These are phyloP conservation scores for Alectoris magna DNA, from an alignment of 2,797 vertebrate species.

Conservation along the genomic window DNA sequence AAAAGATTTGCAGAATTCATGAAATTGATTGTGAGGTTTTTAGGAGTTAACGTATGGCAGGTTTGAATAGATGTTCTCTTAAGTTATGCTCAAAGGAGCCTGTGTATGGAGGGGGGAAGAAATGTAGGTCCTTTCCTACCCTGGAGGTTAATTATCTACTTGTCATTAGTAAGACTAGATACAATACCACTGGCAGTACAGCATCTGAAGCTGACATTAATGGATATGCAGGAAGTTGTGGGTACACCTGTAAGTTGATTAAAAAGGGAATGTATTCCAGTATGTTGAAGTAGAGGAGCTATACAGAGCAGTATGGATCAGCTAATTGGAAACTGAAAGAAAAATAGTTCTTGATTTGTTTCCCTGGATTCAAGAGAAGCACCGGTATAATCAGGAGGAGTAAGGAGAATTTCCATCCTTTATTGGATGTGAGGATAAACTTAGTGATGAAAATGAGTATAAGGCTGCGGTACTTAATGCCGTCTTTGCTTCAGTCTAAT, in stretches of 20 bases:
- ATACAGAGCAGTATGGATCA: neutral
- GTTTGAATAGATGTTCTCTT: neutral
- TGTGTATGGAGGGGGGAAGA: no score
- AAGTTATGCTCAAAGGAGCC: neutral
- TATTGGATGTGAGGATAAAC: neutral
- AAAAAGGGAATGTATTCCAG: neutral
- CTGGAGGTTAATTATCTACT: neutral
- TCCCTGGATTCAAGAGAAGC: neutral
- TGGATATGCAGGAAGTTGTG: neutral
- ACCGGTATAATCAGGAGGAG: neutral
- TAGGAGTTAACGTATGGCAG: neutral
- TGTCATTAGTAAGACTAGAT: neutral
- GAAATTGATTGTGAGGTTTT: neutral
- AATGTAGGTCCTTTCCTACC: neutral
- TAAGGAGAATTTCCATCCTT: neutral
- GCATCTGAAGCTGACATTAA: neutral
- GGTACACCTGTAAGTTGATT: neutral
- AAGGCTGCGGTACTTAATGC: neutral
- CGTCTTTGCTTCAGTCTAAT: neutral
- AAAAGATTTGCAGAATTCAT: neutral
- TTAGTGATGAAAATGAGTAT: neutral
- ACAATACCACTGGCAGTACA: neutral
- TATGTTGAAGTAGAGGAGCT: neutral
- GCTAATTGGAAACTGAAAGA: neutral
- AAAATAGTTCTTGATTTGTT: neutral